Base-by-base conservation (phyloP, 2,113 vertebrate species). In the Prunella fulvescens region DNA sequence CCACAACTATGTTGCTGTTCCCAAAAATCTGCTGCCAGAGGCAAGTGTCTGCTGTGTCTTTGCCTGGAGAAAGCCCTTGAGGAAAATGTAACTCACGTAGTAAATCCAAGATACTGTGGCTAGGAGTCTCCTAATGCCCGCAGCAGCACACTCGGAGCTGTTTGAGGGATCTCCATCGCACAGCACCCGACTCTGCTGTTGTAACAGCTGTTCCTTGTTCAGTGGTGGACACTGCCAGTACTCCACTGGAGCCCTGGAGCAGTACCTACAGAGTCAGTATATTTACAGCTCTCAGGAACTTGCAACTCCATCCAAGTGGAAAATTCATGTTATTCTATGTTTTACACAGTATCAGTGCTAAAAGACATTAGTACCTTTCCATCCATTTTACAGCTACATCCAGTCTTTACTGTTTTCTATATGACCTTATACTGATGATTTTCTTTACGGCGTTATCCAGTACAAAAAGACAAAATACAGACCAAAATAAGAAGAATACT, bases 281-380 rank as follows among this genome's bases (percentile, higher is more conserved):
- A 95, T 79, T 92, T 87, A 76, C 89, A 85, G 62, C 69, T 76
- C 50, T 87, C 50, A 47, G 58, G 71, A 95, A 70, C 79, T 60
- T 56, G 44, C 42, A 73, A 79, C 77, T 87, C 51, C 7, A 12
- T 95, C 42, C 70, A 77, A 91, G 58, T 74, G 85, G 88, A 94
- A 97, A 94, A 92, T 39, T 47, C 29, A 45, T 67, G 85, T 82
- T 95, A 73, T 82, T 86, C 44, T 83, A 48, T 79, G n/a, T 66
- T 95, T 72, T 79, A 79, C 58, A 72, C 35, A 66, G 62, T 87
- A 74, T 76, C 29, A 24, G 35, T 42, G 57, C 40, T 76, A 60
- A 67, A 84, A 83, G 56, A 42, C 81, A 33, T 69, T 28, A 70
- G 33, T 58, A 70, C 6, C 17, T 20, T 74, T 74, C 44, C 28